Evolutionary conservation across 1,140 invertebrate species (phyloP), one percentile per base, ranked within the genome.

Genomic region (Drosophila mojavensis): DNA sequence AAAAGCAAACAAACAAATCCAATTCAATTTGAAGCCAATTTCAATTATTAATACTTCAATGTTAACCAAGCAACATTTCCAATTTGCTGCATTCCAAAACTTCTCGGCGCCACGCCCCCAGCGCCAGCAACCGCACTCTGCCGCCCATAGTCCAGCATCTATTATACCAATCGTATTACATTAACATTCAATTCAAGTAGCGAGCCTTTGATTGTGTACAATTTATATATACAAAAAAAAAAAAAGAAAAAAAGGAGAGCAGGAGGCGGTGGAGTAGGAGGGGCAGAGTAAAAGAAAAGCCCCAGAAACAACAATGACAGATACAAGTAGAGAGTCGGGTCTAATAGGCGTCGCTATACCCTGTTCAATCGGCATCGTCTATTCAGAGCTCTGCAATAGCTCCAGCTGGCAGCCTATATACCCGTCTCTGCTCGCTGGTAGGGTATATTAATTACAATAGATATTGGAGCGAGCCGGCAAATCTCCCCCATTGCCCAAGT

Each of bases 151-250:
- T 5, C n/a, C 56, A 6, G 11, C 5, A 11, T 45, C 24, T 47
- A 17, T 15, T 10, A 20, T 26, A 11, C 0, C 9, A 28, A 1
- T 6, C 33, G 28, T 15, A 45, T 60, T 53, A 50, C 54, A 61
- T 68, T 67, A 33, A 15, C 41, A 72, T 67, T 72, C 43, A 68
- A 73, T 68, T 73, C 43, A 61, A 73, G 70, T 68, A 30, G 41
- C 39, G 50, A 41, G n/a, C 30, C 51, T 86, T 68, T 81, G 78
- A 84, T 84, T 81, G 74, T 59, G 47, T 39, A 71, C 82, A 75
- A 85, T 85, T 78, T 86, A 56, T 81, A 74, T 30, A 30, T 5
- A 30, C 0, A 30, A 30, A 30, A 6, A 33, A 9, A 1, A 81
- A 10, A 26, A 33, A 9, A 1, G 78, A 10, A 26, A 17, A 17